phyloP scores from a whole-genome alignment of 2,113 vertebrate genomes.

The Charina bottae region DNA sequence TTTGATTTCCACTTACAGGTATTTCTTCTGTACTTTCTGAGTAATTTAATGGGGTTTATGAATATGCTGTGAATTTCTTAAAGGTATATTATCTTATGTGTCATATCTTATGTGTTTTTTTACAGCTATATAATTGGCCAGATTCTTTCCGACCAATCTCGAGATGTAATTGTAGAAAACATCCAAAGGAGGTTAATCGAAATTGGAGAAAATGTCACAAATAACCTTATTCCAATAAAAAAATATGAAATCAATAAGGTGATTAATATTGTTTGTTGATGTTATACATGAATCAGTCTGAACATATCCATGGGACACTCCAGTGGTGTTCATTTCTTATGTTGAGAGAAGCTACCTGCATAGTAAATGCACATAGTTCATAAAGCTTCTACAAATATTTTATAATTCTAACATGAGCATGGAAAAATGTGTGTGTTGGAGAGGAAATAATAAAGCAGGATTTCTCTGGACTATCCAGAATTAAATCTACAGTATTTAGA shows the following conservation, averaged over 20 bases:
- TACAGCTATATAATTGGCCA: slow-evolving; percentile 93
- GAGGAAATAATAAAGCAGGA: background rate
- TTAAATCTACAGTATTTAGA: background rate
- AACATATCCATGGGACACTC: background rate
- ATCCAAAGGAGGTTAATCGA: slow-evolving; percentile 93
- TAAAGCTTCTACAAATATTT: background rate
- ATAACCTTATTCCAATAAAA: slow-evolving; percentile 79
- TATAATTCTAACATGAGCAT: background rate
- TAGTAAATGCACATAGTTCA: background rate
- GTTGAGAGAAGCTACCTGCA: background rate
- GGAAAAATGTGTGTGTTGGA: background rate
- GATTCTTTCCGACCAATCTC: slow-evolving; percentile 94
- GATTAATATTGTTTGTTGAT: slow-evolving; percentile 39
- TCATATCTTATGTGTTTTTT: slow-evolving; percentile 32
- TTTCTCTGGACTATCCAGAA: background rate
- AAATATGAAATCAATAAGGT: slow-evolving; percentile 98
- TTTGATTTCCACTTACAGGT: background rate
- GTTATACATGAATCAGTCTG: background rate
- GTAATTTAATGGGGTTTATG: background rate
- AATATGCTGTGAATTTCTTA: slow-evolving; percentile 24
- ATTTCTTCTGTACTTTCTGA: background rate
- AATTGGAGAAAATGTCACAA: slow-evolving; percentile 89
- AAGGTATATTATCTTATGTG: background rate
- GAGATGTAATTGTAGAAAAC: slow-evolving; percentile 93
- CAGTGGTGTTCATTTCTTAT: background rate